phyloP scores from a whole-genome alignment of 2,113 vertebrate species.

The Grallaria varia region DNA sequence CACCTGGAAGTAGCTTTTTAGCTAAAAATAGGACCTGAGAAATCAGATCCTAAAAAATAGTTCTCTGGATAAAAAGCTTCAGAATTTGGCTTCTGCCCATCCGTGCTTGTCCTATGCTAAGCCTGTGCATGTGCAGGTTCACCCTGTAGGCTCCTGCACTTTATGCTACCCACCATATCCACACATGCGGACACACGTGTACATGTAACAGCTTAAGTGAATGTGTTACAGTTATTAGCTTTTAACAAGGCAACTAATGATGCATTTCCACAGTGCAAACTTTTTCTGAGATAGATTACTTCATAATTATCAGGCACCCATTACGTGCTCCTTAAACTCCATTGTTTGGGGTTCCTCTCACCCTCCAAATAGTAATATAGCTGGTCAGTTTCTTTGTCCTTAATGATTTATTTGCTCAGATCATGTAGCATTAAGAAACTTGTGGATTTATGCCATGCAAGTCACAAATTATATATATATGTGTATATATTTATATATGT shows the following conservation, averaged over 20 bases:
- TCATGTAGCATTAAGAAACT: background rate
- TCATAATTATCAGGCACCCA: background rate
- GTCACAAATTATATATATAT: background rate
- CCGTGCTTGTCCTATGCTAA: background rate
- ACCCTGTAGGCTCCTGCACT: rapidly evolving
- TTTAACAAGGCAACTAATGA: background rate
- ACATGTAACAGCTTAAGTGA: background rate
- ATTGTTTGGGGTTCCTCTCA: background rate
- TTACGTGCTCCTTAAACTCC: background rate
- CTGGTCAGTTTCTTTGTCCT: background rate
- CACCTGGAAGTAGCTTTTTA: background rate
- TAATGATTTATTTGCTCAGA: background rate
- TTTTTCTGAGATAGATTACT: background rate
- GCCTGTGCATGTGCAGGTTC: background rate
- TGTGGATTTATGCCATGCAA: background rate
- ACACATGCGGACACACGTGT: rapidly evolving
- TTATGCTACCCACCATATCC: background rate
- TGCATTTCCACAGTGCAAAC: background rate
- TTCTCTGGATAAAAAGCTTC: background rate
- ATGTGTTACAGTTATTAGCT: background rate
- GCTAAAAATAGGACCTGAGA: background rate
- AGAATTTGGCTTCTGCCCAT: background rate
- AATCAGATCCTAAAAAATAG: background rate
- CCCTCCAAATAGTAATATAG: background rate
- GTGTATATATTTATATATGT: too few relatives aligned